Conservation (phyloP, 2,888 invertebrate genomes). For the Tetanocera ferruginea region DNA sequence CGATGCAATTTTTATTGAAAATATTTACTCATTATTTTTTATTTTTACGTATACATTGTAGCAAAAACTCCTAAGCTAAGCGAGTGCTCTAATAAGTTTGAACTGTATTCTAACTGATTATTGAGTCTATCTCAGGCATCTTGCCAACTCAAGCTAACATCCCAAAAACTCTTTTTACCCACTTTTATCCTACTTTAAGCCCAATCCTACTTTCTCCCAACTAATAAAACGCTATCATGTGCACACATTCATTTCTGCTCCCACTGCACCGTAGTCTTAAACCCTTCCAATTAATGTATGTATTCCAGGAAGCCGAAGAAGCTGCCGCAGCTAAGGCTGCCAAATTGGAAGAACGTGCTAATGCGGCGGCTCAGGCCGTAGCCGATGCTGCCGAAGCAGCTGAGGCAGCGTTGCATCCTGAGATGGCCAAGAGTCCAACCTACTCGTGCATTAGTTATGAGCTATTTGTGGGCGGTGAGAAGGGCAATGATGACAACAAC, state of each 20-base stretch:
- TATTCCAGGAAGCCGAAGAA: constrained; percentile 84
- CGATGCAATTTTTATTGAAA: constrained; percentile 51
- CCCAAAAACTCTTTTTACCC: neutral
- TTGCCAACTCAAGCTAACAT: neutral
- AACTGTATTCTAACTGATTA: constrained; percentile 9
- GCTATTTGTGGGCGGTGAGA: constrained; percentile 89
- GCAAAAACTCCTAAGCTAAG: constrained; percentile 21
- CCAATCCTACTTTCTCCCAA: neutral
- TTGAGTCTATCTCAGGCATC: constrained; percentile 13
- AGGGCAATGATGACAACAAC: constrained; percentile 90
- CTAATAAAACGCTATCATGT: constrained; percentile 8
- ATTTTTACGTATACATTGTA: neutral
- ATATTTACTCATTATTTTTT: constrained; percentile 47
- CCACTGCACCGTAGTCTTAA: constrained; percentile 47
- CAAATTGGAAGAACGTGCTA: constrained; percentile 71
- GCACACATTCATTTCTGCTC: constrained; percentile 22
- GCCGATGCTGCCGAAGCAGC: constrained; percentile 68
- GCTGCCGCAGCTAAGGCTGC: constrained; percentile 77
- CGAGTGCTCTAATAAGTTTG: constrained; percentile 28
- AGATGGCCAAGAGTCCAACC: constrained; percentile 90
- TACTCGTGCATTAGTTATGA: constrained; percentile 95
- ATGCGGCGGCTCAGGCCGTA: constrained; percentile 77
- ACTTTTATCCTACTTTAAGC: neutral
- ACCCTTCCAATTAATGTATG: constrained; percentile 50
- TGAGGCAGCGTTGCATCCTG: constrained; percentile 72